phyloP scores from a whole-genome alignment of 2,113 vertebrate species.

The Camelus dromedarius region DNA sequence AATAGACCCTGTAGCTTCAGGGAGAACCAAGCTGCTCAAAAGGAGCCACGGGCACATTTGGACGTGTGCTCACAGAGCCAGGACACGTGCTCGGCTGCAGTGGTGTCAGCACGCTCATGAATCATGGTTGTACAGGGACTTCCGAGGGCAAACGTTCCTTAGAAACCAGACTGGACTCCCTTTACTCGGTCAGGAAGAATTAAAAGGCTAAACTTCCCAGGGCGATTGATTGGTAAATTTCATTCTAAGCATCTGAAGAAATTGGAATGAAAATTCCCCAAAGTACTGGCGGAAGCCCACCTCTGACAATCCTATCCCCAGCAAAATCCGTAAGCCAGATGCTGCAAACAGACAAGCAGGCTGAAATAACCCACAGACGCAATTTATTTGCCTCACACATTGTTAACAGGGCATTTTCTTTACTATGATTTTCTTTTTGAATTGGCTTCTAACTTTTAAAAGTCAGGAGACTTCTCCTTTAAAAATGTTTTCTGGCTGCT shows the following conservation, averaged over 20 bases:
- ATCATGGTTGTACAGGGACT: neutral
- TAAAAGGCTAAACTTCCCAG: neutral
- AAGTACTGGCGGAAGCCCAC: neutral
- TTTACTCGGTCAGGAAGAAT: slow-evolving; percentile 21
- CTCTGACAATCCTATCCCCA: neutral
- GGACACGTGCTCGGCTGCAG: neutral
- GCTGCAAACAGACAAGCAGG: neutral
- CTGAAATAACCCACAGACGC: neutral
- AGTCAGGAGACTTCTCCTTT: neutral
- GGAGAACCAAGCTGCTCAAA: neutral
- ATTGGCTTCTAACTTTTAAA: neutral
- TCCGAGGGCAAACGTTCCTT: neutral
- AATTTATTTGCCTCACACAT: neutral
- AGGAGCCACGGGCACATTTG: neutral
- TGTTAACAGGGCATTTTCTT: neutral
- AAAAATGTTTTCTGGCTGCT: neutral
- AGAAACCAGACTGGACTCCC: neutral
- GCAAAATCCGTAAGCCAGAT: neutral
- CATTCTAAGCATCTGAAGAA: neutral
- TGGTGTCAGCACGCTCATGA: neutral
- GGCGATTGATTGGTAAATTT: neutral
- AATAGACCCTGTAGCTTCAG: neutral
- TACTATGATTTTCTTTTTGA: neutral
- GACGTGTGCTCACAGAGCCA: neutral
- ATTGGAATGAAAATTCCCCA: neutral